Conservation (phyloP, 2,113 vertebrate species). For the Phodopus roborovskii region DNA sequence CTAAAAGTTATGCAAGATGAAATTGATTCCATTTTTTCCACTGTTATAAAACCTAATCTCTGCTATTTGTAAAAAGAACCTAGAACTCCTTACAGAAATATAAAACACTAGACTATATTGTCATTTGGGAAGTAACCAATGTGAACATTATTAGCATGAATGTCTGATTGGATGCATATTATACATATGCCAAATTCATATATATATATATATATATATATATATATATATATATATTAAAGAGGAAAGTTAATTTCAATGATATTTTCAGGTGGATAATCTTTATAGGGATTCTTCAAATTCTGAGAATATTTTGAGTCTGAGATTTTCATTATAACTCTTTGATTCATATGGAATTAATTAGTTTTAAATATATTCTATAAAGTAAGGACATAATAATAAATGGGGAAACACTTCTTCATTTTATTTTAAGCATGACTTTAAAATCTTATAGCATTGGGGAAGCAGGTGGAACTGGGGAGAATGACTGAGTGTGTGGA, state of each 20-base stretch:
- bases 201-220: background rate
- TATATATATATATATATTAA: background rate
- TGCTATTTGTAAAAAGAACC: background rate
- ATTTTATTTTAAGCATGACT: background rate
- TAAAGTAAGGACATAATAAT: background rate
- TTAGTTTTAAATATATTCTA: background rate
- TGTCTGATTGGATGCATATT: background rate
- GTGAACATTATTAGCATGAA: background rate
- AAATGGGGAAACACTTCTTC: background rate
- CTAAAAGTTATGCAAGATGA: background rate
- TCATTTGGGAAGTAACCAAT: background rate
- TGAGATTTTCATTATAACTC: background rate
- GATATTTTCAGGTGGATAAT: background rate
- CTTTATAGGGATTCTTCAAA: background rate
- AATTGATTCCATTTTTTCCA: background rate
- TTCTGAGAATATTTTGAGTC: background rate
- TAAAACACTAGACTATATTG: background rate
- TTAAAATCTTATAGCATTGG: background rate
- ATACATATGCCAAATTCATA: background rate
- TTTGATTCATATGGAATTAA: background rate
- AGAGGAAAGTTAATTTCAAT: background rate
- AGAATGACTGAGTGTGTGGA: too few relatives aligned
- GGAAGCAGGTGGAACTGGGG: background rate
- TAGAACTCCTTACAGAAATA: background rate
- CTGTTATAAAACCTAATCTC: background rate